Evolutionary conservation across 1,140 invertebrate genomes (phyloP).

Genomic region (Pseudomyrmex gracilis): DNA sequence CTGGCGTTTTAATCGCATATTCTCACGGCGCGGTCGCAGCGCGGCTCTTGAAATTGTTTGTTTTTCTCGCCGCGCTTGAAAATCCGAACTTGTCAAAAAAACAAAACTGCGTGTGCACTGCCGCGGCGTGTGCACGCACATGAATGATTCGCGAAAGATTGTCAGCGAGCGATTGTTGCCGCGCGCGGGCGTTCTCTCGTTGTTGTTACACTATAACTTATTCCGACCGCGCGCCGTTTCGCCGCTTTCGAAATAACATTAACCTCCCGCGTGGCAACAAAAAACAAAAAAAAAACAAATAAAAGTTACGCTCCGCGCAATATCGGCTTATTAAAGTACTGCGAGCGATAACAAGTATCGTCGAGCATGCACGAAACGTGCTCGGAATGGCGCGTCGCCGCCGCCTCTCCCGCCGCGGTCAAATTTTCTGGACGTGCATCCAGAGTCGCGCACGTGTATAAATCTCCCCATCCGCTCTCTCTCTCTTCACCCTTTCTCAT

Average conservation of each 20-base stretch:
- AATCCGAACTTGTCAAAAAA: background rate
- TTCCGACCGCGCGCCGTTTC: slow-evolving; percentile 1
- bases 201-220: slow-evolving; percentile 11
- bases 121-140: background rate
- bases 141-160: background rate
- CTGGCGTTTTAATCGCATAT: background rate
- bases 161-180: background rate
- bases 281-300: background rate
- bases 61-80: background rate
- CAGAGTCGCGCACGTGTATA: too few relatives aligned
- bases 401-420: background rate
- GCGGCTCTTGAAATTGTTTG: slow-evolving; percentile 7
- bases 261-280: background rate
- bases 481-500: slow-evolving; percentile 3
- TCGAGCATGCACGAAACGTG: slow-evolving; percentile 16
- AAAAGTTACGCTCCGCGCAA: background rate
- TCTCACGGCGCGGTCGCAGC: background rate
- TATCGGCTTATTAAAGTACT: slow-evolving; percentile 38
- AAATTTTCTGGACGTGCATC: slow-evolving; percentile 30
- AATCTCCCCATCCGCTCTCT: background rate
- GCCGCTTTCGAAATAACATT: slow-evolving; percentile 13
- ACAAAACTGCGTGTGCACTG: background rate
- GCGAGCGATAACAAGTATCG: slow-evolving; percentile 26
- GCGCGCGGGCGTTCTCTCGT: background rate
- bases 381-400: background rate